Base-by-base conservation (phyloP, 2,888 invertebrate genomes). In the Meandrusa payeni region DNA sequence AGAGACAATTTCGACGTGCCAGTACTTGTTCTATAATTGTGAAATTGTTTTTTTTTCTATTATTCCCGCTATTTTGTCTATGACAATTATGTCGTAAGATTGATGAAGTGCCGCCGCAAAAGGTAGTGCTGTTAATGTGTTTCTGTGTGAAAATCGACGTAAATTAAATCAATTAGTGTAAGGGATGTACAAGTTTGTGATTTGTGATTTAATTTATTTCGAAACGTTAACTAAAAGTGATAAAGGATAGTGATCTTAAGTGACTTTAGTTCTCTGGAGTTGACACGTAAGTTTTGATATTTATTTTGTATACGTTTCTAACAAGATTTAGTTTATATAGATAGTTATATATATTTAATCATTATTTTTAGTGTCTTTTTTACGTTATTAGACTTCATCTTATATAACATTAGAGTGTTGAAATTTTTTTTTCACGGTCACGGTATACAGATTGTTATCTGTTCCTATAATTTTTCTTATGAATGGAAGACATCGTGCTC, bases 141-240 rank as follows among this genome's bases (percentile, higher is more conserved):
- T 17, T 31, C 11, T 15, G 40, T 41, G 40, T 26, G 20, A 27
- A 29, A 29, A 12, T 36, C 11, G 24, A 10, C 13, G 17, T 39
- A 29, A 39, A 39, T 39, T 29, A 9, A 22, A 41, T 32, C 31
- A 31, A 40, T 24, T 31, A 34, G 41, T 34, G 41, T 1, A 22
- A 34, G 19, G 13, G 33, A 41, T 33, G 41, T 34, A 34, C 24
- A 6, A 17, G 23, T 2, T 31, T 24, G 41, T 41, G 41, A 20
- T 41, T 13, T 34, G 41, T 41, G 41, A 27, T n/a, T 6, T 3
- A 29, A 9, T 20, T 6, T 9, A 6, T 32, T 26, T 6, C n/a
- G 17, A 3, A 19, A 33, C 19, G 7, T 7, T 41, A 33, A 33
- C 26, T 33, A 5, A 26, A 24, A 12, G 39, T 24, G 23, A 15